Percentiles rank a stretch among this genome's conserved stretches.
Evolutionary conservation across 2,113 vertebrate species (phyloP).

Genomic region (Thermophis baileyi): DNA sequence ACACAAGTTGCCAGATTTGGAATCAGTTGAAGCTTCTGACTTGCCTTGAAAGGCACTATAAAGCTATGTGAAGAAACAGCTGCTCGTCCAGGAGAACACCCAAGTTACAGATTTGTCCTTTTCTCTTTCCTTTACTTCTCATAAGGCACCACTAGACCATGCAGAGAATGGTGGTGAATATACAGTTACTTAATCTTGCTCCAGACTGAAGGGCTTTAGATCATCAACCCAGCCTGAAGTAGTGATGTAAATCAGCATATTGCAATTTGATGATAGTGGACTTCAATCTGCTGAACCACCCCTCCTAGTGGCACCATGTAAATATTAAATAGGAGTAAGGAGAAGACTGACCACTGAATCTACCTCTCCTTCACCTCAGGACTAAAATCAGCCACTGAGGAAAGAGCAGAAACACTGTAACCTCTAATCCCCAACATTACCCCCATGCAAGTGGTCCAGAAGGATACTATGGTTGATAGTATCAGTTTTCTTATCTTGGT

Average conservation of each 20-base stretch:
- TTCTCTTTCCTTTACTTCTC: background rate
- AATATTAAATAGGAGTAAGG: background rate
- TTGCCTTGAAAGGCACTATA: background rate
- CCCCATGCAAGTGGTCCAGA: background rate
- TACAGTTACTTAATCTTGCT: background rate
- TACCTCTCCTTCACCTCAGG: background rate
- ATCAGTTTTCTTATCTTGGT: background rate
- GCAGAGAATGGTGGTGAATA: background rate
- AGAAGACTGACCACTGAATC: background rate
- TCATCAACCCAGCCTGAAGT: background rate
- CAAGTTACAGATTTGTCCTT: background rate
- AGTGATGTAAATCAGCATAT: background rate
- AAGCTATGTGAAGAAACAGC: background rate
- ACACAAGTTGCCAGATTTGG: background rate
- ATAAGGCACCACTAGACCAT: background rate
- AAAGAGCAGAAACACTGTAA: background rate
- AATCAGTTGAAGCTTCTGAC: background rate
- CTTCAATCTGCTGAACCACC: background rate
- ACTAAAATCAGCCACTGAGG: background rate
- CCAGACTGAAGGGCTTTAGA: background rate
- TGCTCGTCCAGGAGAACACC: background rate
- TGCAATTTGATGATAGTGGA: background rate
- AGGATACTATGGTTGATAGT: background rate
- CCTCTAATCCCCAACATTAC: background rate
- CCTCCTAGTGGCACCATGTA: background rate